Conservation (phyloP, 1,140 invertebrate genomes). For the Rhagoletis zephyria region DNA sequence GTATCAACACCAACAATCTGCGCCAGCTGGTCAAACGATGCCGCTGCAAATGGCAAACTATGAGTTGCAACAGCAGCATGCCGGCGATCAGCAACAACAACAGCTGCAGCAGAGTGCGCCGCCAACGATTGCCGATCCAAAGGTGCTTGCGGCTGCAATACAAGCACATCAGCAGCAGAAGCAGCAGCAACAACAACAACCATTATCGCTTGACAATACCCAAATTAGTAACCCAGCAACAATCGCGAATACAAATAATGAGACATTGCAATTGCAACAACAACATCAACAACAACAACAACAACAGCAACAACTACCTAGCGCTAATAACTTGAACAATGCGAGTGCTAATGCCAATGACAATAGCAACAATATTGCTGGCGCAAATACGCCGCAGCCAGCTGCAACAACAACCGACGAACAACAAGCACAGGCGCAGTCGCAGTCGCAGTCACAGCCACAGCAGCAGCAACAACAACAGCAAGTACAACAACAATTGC, state of each 20-base stretch:
- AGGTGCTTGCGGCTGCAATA: constrained; percentile 62
- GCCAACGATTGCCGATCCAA: constrained; percentile 66
- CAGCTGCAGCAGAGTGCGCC: constrained; percentile 65
- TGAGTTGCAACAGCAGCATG: constrained; percentile 58
- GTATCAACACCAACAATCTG: constrained; percentile 56
- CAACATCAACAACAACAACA: constrained; percentile 45
- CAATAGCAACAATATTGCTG: constrained; percentile 56
- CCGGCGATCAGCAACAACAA: constrained; percentile 55
- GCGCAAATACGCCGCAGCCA: constrained; percentile 37
- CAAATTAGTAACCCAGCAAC: constrained; percentile 52
- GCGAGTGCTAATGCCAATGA: constrained; percentile 68
- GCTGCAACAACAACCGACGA: constrained; percentile 52
- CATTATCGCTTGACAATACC: constrained; percentile 23
- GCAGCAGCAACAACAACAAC: constrained; percentile 37
- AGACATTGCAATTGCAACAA: constrained; percentile 48
- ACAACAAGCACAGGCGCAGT: constrained; percentile 56
- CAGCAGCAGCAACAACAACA: constrained; percentile 53
- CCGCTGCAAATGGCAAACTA: constrained; percentile 67
- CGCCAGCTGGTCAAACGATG: constrained; percentile 67
- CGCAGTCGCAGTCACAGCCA: neutral
- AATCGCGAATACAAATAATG: constrained; percentile 22
- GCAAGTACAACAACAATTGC: constrained; percentile 54
- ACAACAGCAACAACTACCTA: constrained; percentile 62
- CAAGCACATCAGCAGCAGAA: constrained; percentile 58
- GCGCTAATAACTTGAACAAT: constrained; percentile 58